Conservation (phyloP, 2,113 vertebrate species). For the Eonycteris spelaea region DNA sequence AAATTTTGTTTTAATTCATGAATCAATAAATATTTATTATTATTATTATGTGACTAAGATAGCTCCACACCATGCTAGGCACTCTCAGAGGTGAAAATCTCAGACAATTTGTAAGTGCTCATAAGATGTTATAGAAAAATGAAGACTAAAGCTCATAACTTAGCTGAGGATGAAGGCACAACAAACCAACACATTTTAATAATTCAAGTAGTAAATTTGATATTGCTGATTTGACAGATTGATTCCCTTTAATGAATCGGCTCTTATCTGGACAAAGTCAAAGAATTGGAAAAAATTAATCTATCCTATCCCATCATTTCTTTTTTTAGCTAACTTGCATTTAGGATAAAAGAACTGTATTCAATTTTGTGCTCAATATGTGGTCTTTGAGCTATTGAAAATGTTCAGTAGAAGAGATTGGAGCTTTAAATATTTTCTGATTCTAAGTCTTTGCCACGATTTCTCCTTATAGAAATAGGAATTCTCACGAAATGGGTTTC, state of each 20-base stretch:
- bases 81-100: neutral
- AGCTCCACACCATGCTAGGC: neutral
- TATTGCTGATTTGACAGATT: neutral
- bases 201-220: neutral
- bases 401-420: neutral
- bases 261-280: neutral
- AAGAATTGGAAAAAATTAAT: neutral
- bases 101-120: neutral
- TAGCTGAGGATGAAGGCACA: neutral
- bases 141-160: neutral
- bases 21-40: neutral
- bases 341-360: neutral
- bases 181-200: neutral
- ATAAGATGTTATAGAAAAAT: neutral
- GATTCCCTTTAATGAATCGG: neutral
- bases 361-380: neutral
- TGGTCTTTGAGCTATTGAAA: neutral
- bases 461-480: slow-evolving; percentile 6
- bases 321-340: neutral
- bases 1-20: neutral
- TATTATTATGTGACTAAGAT: neutral
- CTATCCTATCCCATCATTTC: neutral
- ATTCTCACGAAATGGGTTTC: neutral
- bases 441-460: neutral
- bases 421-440: neutral